phyloP scores from a whole-genome alignment of 2,888 invertebrate genomes.

The Drosophila prostipennis region DNA sequence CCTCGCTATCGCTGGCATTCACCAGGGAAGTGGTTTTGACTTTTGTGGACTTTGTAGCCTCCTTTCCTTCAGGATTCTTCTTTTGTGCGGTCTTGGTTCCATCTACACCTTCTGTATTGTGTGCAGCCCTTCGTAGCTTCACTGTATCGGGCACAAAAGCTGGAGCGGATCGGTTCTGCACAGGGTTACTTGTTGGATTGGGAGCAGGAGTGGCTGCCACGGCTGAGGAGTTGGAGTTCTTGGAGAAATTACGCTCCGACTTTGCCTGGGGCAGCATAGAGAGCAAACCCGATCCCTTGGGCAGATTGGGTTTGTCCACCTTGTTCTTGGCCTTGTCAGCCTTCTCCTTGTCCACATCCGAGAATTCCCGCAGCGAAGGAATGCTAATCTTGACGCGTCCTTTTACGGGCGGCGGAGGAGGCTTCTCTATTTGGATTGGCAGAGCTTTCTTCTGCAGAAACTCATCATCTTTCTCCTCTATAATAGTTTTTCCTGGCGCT shows the following conservation, averaged over 20 bases:
- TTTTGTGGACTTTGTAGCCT: neutral
- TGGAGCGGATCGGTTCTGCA: constrained; percentile 20
- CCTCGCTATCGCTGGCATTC: constrained; percentile 84
- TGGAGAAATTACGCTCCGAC: constrained; percentile 77
- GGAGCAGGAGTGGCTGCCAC: neutral
- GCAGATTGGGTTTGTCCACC: constrained; percentile 18
- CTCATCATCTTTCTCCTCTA: constrained; percentile 87
- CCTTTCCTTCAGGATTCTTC: constrained; percentile 49
- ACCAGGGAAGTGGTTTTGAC: constrained; percentile 57
- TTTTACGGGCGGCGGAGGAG: constrained; percentile 77
- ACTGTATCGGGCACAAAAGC: constrained; percentile 84
- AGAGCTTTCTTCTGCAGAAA: constrained; percentile 87
- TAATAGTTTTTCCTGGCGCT: constrained; percentile 1
- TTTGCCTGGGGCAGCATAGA: constrained; percentile 89
- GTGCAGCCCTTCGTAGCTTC: constrained; percentile 80
- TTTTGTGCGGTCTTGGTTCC: constrained; percentile 37
- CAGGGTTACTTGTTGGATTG: neutral
- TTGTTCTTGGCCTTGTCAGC: constrained; percentile 58
- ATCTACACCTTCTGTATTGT: constrained; percentile 81
- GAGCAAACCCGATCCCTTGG: constrained; percentile 86
- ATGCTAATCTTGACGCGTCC: constrained; percentile 88
- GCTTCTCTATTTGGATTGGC: constrained; percentile 67
- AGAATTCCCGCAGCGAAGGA: constrained; percentile 87
- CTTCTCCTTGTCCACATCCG: constrained; percentile 77
- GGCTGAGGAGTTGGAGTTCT: constrained; percentile 21